These are phyloP conservation scores for Montipora sp. DNA, from an alignment of 64 coral and sea anemone genomes.

Conservation along the genomic window DNA sequence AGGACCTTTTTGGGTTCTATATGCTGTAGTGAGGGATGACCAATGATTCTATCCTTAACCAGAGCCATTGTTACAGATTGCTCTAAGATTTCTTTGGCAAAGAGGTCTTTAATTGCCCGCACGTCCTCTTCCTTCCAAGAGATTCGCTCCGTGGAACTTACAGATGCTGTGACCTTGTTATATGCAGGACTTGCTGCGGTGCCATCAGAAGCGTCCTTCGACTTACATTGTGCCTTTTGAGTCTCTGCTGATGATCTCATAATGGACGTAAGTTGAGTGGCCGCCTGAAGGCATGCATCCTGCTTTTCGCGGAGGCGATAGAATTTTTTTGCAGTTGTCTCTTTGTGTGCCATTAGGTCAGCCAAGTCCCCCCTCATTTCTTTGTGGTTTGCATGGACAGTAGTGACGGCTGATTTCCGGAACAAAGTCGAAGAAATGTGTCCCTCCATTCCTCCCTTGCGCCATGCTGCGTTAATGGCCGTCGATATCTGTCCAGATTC, in stretches of 20 bases:
- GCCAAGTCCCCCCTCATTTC: neutral
- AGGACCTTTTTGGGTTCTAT: neutral
- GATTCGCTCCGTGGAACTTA: neutral
- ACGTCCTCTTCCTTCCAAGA: neutral
- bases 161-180: neutral
- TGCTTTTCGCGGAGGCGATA: too few species aligned
- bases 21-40: neutral
- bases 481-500: conserved; percentile 6
- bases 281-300: too few species aligned
- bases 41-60: neutral
- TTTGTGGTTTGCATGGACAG: neutral
- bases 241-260: neutral
- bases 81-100: neutral
- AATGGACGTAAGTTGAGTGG: neutral
- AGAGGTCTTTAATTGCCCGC: neutral
- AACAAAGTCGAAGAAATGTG: conserved; percentile 15
- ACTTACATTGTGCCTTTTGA: neutral
- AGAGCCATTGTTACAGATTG: neutral
- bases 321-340: neutral
- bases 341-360: conserved; percentile 7
- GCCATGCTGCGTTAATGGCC: neutral
- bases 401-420: neutral
- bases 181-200: neutral
- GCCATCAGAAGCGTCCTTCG: neutral
- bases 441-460: neutral